Evolutionary conservation across 2,113 vertebrate species (phyloP).

Genomic region (Indicator indicator): DNA sequence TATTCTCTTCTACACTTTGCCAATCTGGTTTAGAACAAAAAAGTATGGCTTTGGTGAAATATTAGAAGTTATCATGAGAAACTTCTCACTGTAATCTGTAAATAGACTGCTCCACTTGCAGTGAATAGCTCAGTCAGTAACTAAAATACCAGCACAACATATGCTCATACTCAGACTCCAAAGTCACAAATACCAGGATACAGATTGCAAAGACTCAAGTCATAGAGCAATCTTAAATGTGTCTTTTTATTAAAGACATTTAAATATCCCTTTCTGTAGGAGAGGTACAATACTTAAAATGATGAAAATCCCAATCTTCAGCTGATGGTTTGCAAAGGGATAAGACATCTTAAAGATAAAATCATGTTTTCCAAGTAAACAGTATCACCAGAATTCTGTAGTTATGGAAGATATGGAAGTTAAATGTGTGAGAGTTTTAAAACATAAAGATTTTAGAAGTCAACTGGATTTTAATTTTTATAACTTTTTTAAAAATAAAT

Average conservation of each 20-base stretch:
- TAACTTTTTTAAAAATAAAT: background rate
- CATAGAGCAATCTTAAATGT: background rate
- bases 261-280: background rate
- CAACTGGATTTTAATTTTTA: slow-evolving; percentile 63
- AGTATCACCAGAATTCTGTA: slow-evolving; percentile 46
- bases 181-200: background rate
- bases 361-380: slow-evolving; percentile 27
- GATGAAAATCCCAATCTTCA: background rate
- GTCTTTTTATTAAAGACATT: background rate
- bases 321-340: slow-evolving; percentile 54
- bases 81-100: background rate
- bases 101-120: background rate
- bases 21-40: background rate
- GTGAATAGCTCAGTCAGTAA: background rate
- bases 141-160: background rate
- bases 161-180: background rate
- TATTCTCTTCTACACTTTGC: background rate
- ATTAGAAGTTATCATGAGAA: background rate
- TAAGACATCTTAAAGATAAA: slow-evolving; percentile 42
- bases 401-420: background rate
- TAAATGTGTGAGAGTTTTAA: background rate
- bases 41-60: background rate
- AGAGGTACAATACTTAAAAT: background rate
- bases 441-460: slow-evolving; percentile 58
- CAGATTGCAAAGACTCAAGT: background rate